Percentiles rank a stretch among this genome's conserved stretches.
Evolutionary conservation across 23 tunicate species (phyloP).

Genomic region (Corella eumyota): DNA sequence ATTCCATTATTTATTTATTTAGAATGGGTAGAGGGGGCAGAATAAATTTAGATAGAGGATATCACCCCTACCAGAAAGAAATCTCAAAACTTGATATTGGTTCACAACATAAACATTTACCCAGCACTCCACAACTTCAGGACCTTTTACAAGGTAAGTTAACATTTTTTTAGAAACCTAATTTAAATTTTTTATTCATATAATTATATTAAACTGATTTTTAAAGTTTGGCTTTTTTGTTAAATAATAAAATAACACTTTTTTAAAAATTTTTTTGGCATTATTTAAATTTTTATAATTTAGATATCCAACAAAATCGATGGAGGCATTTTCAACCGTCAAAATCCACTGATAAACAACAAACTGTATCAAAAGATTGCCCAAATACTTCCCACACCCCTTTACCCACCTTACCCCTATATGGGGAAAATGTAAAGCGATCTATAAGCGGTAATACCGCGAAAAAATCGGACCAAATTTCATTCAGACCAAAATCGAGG

Average conservation of each 20-base stretch:
- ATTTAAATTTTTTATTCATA: not conserved
- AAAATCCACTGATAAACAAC: not conserved
- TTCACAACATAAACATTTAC: slow-evolving; percentile 48
- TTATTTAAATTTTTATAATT: too few species aligned
- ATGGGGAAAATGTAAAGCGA: too few species aligned
- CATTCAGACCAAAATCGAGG: too few species aligned
- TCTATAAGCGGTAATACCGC: too few species aligned
- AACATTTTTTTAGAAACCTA: not conserved
- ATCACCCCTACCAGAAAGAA: slow-evolving; percentile 40
- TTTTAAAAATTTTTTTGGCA: too few species aligned
- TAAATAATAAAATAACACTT: too few species aligned
- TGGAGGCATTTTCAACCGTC: slow-evolving; percentile 31
- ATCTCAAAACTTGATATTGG: slow-evolving; percentile 43
- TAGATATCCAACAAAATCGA: slow-evolving; percentile 42
- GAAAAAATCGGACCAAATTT: too few species aligned
- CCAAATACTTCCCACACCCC: not conserved
- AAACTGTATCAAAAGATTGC: not conserved
- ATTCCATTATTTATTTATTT: not conserved
- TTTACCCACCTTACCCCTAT: too few species aligned
- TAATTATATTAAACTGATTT: too few species aligned
- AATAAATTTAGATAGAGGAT: slow-evolving; percentile 65
- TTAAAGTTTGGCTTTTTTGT: too few species aligned
- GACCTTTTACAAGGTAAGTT: slow-evolving; percentile 42
- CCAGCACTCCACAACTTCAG: slow-evolving; percentile 43
- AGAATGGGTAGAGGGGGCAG: slow-evolving; percentile 98